phyloP scores from a whole-genome alignment of 2,113 vertebrate species.

The Pardalotus punctatus region DNA sequence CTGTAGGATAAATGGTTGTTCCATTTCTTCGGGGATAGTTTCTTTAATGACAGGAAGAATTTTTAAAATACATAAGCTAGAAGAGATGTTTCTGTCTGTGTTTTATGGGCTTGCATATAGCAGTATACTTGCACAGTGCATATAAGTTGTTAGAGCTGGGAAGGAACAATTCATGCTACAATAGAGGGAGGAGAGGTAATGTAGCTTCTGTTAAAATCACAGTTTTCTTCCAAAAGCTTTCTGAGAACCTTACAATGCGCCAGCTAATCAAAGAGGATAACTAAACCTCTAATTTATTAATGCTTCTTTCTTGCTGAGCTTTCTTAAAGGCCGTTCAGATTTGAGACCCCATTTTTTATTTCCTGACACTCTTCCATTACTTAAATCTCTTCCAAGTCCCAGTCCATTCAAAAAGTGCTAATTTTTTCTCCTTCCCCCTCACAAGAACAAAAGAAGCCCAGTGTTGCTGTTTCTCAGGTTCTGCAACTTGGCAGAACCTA shows the following conservation, averaged over 20 bases:
- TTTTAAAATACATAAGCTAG: background rate
- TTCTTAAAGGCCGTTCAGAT: background rate
- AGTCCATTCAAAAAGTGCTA: background rate
- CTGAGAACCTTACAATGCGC: background rate
- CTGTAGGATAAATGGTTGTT: background rate
- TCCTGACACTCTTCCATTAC: background rate
- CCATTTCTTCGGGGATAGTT: background rate
- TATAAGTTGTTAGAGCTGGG: rapidly evolving
- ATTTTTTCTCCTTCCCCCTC: background rate
- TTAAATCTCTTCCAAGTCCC: background rate
- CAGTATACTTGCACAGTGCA: background rate
- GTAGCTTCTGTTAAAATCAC: background rate
- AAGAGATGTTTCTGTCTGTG: background rate
- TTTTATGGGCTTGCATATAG: background rate
- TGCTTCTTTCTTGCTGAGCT: background rate
- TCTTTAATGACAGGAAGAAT: background rate
- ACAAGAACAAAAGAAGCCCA: background rate
- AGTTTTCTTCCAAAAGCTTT: background rate
- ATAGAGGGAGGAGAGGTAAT: background rate
- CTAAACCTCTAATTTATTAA: background rate
- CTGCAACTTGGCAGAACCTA: background rate
- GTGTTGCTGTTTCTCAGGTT: constrained; percentile 5
- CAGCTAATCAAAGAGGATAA: background rate
- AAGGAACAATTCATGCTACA: background rate
- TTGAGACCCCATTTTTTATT: background rate